These are phyloP conservation scores for Bellardia bayeri DNA, from an alignment of 2,888 invertebrate genomes.

Conservation along the genomic window DNA sequence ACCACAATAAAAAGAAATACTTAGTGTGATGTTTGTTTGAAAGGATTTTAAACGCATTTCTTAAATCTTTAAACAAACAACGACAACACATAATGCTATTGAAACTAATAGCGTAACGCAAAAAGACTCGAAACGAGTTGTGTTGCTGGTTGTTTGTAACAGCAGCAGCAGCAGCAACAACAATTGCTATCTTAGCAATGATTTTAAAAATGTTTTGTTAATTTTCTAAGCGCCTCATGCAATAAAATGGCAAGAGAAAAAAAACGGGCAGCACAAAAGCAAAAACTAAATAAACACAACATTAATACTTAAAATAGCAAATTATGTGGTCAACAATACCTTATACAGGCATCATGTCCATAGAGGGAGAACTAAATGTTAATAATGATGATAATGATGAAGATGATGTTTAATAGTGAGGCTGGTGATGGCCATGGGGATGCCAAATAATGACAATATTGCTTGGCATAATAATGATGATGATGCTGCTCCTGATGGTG, in stretches of 20 bases:
- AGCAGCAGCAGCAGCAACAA: neutral
- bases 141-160: neutral
- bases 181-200: slow-evolving; percentile 62
- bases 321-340: slow-evolving; percentile 67
- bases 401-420: slow-evolving; percentile 53
- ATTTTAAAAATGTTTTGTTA: slow-evolving; percentile 71
- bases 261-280: slow-evolving; percentile 5
- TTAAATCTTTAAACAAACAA: slow-evolving; percentile 46
- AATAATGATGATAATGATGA: slow-evolving; percentile 49
- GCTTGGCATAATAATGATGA: slow-evolving; percentile 33
- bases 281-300: slow-evolving; percentile 53
- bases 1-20: slow-evolving; percentile 18
- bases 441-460: slow-evolving; percentile 51
- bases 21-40: slow-evolving; percentile 40
- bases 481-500: slow-evolving; percentile 19
- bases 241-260: neutral
- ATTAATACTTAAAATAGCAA: slow-evolving; percentile 68
- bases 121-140: neutral
- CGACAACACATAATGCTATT: slow-evolving; percentile 34
- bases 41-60: slow-evolving; percentile 67
- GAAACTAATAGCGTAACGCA: slow-evolving; percentile 53
- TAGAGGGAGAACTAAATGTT: slow-evolving; percentile 67
- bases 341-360: slow-evolving; percentile 66
- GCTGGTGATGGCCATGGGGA: slow-evolving; percentile 36
- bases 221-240: slow-evolving; percentile 71